Evolutionary conservation across 2,797 vertebrate genomes (phyloP), one percentile per base, ranked within the genome.

Genomic region (Manis javanica): DNA sequence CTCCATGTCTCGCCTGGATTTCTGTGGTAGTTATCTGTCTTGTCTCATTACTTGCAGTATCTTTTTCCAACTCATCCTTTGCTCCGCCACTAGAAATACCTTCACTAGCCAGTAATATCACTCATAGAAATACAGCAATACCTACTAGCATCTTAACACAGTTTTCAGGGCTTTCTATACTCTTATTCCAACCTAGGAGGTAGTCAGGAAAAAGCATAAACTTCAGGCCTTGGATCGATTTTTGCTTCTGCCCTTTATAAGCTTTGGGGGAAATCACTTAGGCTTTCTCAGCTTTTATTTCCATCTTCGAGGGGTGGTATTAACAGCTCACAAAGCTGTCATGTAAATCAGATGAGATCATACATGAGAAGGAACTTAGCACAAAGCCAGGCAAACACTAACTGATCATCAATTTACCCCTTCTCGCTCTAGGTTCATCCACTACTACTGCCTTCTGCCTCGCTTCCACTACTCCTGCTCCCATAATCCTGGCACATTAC

Each of bases 71-170:
- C 19, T 78, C 55, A 71, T 29, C 64, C 42, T 85, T 90, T 31
- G 31, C 14, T 87, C 55, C 89, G 51, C 69, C 55, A 51, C 21
- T 34, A 75, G 37, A 90, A 72, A 1, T 39, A 79, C 5, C 75
- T 93, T 92, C 53, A 59, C 57, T 61, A 61, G 29, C 77, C 64
- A 93, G 82, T 66, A 69, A 69, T 26, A 89, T 39, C 84, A 81
- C 29, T 75, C 15, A 66, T 39, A 74, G 42, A 68, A 61, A 71
- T 29, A 57, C 57, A 81, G 34, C 55, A 93, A 74, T 18, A 19
- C 7, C 37, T 11, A 55, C 2, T 57, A 74, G 81, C 10, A 87
- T 37, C 26, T 66, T 81, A 37, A 64, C 21, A 37, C 4, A 39
- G 77, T 78, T 74, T 95, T 71, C 15, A 86, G 15, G 4, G 18